These are phyloP conservation scores for Stylophora pistillata DNA, from an alignment of 64 coral and sea anemone genomes.

Conservation along the genomic window DNA sequence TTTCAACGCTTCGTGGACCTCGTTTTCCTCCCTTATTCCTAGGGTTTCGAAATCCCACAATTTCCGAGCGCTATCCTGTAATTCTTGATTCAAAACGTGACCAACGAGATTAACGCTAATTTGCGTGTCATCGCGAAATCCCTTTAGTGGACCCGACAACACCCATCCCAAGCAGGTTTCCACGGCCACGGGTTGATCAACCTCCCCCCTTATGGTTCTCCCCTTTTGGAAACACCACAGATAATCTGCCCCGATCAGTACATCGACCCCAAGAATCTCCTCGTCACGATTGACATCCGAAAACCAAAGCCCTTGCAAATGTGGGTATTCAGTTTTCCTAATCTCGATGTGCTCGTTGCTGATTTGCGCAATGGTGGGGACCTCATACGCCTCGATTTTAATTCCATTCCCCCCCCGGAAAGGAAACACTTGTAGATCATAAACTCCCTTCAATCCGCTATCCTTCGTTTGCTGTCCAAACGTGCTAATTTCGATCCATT, in stretches of 20 bases:
- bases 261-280: background rate
- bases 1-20: slow-evolving; percentile 22
- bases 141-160: too few species aligned
- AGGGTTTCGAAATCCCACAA: slow-evolving; percentile 35
- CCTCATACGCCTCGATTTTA: too few species aligned
- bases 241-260: slow-evolving; percentile 9
- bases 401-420: too few species aligned
- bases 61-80: background rate
- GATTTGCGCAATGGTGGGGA: too few species aligned
- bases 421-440: too few species aligned
- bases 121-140: background rate
- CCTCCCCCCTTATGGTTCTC: slow-evolving; percentile 6
- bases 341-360: slow-evolving; percentile 7
- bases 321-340: background rate
- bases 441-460: too few species aligned
- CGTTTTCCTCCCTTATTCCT: background rate
- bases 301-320: slow-evolving; percentile 38
- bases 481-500: too few species aligned
- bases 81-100: background rate
- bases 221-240: slow-evolving; percentile 40
- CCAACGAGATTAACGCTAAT: background rate
- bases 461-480: too few species aligned
- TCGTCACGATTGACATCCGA: background rate
- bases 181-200: too few species aligned
- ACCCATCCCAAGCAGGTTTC: too few species aligned